Conservation (phyloP, 2,113 vertebrate species). For the Coptodon rendalli region DNA sequence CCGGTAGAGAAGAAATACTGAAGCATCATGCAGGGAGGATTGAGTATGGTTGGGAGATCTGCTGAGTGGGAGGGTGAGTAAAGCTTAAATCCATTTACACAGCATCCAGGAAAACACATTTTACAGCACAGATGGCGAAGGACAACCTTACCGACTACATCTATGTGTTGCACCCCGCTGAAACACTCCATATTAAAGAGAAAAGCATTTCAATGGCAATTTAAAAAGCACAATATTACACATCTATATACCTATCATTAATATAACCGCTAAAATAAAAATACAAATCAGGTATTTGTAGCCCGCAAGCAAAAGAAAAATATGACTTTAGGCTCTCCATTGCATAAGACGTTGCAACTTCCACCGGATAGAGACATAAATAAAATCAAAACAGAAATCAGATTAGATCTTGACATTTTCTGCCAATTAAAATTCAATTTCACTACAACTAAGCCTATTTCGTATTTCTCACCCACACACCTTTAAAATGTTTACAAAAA, state of each 20-base stretch:
- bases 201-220: neutral
- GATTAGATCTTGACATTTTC: constrained; percentile 26
- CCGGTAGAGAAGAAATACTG: neutral
- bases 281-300: neutral
- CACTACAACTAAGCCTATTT: constrained; percentile 16
- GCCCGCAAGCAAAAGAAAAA: neutral
- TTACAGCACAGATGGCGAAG: constrained; percentile 22
- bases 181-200: neutral
- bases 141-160: neutral
- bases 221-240: neutral
- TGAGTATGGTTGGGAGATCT: neutral
- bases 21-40: neutral
- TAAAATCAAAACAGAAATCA: constrained; percentile 7
- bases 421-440: constrained; percentile 45
- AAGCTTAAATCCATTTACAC: constrained; percentile 31
- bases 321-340: neutral
- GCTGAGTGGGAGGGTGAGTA: constrained; percentile 10
- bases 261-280: neutral
- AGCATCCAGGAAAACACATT: constrained; percentile 28
- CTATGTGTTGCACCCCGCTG: neutral
- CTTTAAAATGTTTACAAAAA: neutral
- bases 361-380: neutral
- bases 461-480: constrained; percentile 5
- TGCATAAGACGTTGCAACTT: neutral
- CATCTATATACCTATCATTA: neutral